These are phyloP conservation scores for Amia ocellicauda DNA, from an alignment of 2,113 vertebrate species.

Conservation along the genomic window DNA sequence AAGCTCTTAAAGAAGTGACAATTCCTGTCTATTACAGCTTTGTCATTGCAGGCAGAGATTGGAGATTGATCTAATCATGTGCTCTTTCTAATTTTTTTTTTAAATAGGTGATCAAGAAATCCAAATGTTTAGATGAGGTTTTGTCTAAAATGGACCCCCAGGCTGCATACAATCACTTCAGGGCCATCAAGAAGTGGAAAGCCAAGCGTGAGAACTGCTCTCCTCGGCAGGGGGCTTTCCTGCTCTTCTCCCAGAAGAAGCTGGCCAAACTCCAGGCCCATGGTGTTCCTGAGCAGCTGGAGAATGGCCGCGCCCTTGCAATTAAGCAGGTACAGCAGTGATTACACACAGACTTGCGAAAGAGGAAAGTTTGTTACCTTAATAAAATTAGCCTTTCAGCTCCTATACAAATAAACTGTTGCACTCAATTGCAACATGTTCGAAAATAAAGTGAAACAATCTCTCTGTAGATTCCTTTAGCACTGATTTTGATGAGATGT, in stretches of 20 bases:
- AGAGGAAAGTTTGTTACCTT: neutral
- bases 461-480: too few relatives aligned
- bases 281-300: conserved; percentile 14
- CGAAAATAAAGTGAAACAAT: too few relatives aligned
- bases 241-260: conserved; percentile 83
- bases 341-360: neutral
- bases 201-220: conserved; percentile 54
- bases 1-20: too few relatives aligned
- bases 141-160: conserved; percentile 72
- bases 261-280: conserved; percentile 60
- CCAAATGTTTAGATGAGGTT: conserved; percentile 76
- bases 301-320: conserved; percentile 58
- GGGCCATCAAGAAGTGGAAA: conserved; percentile 79
- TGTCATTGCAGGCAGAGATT: too few relatives aligned
- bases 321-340: conserved; percentile 63
- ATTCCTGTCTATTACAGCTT: too few relatives aligned
- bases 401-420: too few relatives aligned
- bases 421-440: too few relatives aligned
- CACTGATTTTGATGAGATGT: too few relatives aligned
- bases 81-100: neutral
- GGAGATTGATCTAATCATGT: too few relatives aligned
- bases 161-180: conserved; percentile 67
- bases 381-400: too few relatives aligned
- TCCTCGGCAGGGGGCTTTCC: conserved; percentile 73
- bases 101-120: conserved; percentile 81